Base-by-base conservation (phyloP, 2,797 vertebrate genomes). In the Bradypodion ventrale region DNA sequence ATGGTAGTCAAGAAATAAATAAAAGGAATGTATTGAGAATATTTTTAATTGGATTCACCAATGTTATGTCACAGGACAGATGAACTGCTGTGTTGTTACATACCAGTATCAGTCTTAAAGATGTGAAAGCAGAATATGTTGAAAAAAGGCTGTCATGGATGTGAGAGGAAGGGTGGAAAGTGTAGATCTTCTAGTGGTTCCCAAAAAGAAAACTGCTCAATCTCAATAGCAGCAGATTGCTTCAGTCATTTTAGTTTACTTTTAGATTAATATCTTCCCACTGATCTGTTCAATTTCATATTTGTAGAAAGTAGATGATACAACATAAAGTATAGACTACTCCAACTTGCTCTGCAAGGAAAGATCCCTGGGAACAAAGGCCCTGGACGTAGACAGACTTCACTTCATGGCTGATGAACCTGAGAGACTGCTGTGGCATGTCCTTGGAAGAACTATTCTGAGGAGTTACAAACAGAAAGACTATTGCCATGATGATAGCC, bases 41-140 rank as follows among this genome's bases (percentile, higher is more conserved):
- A 84, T 90, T 40, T 82, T 84, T 84, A 87, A 84, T 84, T 88
- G 92, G 93, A 65, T 6, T 78, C 85, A 25, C 75, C 83, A 85
- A 81, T 86, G 87, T 88, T 87, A 37, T 91, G 85, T 88, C 46
- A 69, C 56, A 7, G 40, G 7, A 16, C 32, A 78, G 44, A 49
- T 13, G 19, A 49, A 3, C 13, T 12, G 42, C 49, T 82, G 4
- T 49, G n/a, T 25, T 72, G 29, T 32, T 65, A 40, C 15, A 74
- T n/a, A 40, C 35, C 25, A 10, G 59, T 35, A 63, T 23, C 19
- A 56, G 63, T 75, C 27, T 32, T 77, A 60, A 73, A 40, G 2
- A 46, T 35, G 0, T 27, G 25, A 27, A 70, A 60, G 15, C 23
- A 79, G 29, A 84, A 79, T 74, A 32, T 32, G 35, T 21, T 73